Percentiles rank a stretch among this genome's conserved stretches.
These are phyloP conservation scores for Antheraea yamamai DNA, from an alignment of 2,888 invertebrate genomes.

Conservation along the genomic window DNA sequence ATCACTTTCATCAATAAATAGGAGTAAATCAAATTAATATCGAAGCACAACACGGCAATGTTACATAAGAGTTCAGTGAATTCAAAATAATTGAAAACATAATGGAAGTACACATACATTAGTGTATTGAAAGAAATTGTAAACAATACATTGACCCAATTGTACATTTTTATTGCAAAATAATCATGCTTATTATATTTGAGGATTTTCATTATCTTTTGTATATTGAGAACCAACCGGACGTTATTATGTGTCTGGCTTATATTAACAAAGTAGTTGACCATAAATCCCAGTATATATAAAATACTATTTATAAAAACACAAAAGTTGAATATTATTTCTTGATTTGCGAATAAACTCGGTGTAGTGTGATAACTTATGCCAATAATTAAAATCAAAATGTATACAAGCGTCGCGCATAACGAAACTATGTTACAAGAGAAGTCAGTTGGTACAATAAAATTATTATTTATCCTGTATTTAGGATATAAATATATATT, in stretches of 20 bases:
- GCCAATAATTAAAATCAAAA: not conserved
- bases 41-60: not conserved
- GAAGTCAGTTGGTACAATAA: not conserved
- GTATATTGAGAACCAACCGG: constrained; percentile 22
- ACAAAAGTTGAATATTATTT: not conserved
- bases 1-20: constrained; percentile 23
- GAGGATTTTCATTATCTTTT: constrained; percentile 22
- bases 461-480: not conserved
- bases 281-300: not conserved
- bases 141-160: constrained; percentile 7
- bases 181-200: constrained; percentile 9
- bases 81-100: not conserved
- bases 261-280: constrained; percentile 13
- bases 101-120: not conserved
- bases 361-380: not conserved
- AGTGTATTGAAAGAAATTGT: not conserved
- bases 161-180: not conserved
- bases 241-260: constrained; percentile 17
- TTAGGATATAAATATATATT: not conserved
- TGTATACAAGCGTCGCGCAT: not conserved
- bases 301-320: not conserved
- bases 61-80: constrained; percentile 5
- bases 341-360: not conserved
- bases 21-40: constrained; percentile 21
- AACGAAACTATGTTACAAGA: not conserved